Conservation (phyloP, 2,113 vertebrate species). For the Notarius lentiginosus region DNA sequence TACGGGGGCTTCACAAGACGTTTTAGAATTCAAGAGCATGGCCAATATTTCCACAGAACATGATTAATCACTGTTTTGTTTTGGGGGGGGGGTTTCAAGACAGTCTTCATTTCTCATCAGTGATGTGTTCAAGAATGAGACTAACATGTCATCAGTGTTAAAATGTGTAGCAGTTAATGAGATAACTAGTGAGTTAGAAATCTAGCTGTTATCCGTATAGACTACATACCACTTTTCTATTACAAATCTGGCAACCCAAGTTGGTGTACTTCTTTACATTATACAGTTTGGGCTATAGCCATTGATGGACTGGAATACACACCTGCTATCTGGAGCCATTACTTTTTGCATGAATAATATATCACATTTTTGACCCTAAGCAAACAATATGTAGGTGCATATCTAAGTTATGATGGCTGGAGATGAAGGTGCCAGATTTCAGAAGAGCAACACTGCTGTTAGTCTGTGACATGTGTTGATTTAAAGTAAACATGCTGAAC, state of each 20-base stretch:
- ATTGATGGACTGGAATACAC: neutral
- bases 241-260: neutral
- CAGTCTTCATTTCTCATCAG: neutral
- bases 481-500: constrained; percentile 45
- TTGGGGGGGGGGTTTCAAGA: neutral
- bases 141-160: neutral
- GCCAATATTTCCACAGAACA: neutral
- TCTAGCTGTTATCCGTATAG: neutral
- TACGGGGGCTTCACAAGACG: constrained; percentile 1
- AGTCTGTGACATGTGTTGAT: constrained; percentile 22
- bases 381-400: neutral
- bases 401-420: neutral
- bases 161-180: neutral
- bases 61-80: constrained; percentile 6
- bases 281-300: neutral
- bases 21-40: constrained; percentile 28
- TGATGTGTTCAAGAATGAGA: neutral
- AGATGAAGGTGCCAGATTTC: neutral
- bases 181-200: neutral
- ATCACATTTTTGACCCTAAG: neutral
- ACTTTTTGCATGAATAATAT: neutral
- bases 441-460: neutral
- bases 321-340: neutral
- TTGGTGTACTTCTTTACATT: neutral
- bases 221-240: neutral